Base-by-base conservation (phyloP, 1,140 invertebrate species). In the Caenorhabditis latens region DNA sequence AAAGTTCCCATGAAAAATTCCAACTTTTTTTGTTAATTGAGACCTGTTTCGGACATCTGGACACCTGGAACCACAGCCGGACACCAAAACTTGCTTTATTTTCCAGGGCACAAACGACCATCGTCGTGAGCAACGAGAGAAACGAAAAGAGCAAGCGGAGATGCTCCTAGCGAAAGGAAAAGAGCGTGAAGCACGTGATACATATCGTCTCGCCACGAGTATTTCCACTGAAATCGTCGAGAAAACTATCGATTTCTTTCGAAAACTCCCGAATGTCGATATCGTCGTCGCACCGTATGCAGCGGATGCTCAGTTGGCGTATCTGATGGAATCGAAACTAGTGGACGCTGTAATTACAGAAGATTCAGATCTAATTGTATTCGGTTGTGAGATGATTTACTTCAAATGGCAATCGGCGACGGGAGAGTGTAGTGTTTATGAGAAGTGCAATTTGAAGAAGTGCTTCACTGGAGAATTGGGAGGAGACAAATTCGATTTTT, bases 271-370 rank as follows among this genome's bases (percentile, higher is more conserved):
- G 4, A 95, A 96, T 90, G 95, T 99, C 19, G 97, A 99, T 92
- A 98, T 96, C 92, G 96, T 99, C 91, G 97, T 99, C 42, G 97
- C 98, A 42, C 98, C 98, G 0, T 99, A 99, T 93, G 98, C 99
- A 94, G 97, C 98, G 5, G 98, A 99, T 94, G 96, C 98, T 61
- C 98, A 99, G 94, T 94, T 99, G 85, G 97, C 98, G 0, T 99
- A 96, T 93, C 94, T 99, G 5, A 96, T 95, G 92, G 95, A 95
- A 46, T 95, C 94, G 82, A 95, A 95, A 85, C 95, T 98, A 85
- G 98, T 95, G 50, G 95, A 99, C 91, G 93, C 98, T 87, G 95
- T 99, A 75, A 96, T 99, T 65, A 99, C 98, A 32, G 98, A 99
- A 94, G 98, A 99, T 93, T 99, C 98, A 19, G 98, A 99, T 94